These are phyloP conservation scores for Molossus molossus DNA, from an alignment of 2,797 vertebrate genomes.

Conservation along the genomic window DNA sequence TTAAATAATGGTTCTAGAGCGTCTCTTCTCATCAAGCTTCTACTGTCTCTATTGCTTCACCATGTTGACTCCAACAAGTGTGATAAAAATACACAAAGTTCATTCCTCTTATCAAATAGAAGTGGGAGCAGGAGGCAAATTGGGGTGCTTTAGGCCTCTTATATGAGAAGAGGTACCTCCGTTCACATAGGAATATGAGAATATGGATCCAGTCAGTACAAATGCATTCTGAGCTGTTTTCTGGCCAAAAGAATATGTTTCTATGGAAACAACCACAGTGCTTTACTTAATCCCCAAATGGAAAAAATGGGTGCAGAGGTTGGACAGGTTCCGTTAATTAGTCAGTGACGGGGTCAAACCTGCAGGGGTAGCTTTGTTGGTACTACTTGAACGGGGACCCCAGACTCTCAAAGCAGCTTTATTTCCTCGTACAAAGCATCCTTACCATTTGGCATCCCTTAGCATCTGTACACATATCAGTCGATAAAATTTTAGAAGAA, in stretches of 20 bases:
- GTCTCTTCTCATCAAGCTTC: conserved; percentile 23
- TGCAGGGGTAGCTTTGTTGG: neutral
- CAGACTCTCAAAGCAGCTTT: neutral
- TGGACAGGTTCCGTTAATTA: neutral
- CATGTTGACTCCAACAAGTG: neutral
- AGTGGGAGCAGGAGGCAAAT: neutral
- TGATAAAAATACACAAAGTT: neutral
- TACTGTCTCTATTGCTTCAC: neutral
- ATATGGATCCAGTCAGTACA: neutral
- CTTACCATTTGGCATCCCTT: neutral
- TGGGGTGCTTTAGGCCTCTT: neutral
- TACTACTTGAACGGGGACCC: neutral
- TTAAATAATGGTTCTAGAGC: neutral
- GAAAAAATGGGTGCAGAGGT: neutral
- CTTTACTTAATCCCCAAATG: conserved; percentile 1
- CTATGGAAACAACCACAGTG: neutral
- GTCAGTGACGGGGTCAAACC: neutral
- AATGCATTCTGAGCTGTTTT: neutral
- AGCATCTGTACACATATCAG: neutral
- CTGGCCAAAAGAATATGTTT: neutral
- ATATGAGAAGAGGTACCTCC: neutral
- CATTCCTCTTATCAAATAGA: neutral
- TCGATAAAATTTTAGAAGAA: neutral
- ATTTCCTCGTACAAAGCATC: neutral
- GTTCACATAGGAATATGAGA: neutral